phyloP scores from a whole-genome alignment of 2,888 invertebrate genomes.

The Alviniconcha strummeri region DNA sequence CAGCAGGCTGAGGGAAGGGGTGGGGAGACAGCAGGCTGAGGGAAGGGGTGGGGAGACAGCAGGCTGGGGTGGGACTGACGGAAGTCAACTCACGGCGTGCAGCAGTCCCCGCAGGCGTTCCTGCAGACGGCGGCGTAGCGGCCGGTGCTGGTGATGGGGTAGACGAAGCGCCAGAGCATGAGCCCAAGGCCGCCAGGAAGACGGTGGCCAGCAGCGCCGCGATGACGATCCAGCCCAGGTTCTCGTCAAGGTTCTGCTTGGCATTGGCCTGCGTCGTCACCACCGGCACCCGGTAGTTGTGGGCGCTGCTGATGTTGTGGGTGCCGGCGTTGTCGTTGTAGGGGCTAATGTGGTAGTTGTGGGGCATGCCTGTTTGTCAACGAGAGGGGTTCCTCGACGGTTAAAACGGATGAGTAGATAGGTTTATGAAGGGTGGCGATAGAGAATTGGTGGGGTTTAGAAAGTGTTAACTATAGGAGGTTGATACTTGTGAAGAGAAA shows the following conservation, averaged over 20 bases:
- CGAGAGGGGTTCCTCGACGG: too few species aligned
- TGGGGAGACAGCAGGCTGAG: too few species aligned
- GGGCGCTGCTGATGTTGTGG: background rate
- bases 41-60: background rate
- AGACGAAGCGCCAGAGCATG: slow-evolving; percentile 21
- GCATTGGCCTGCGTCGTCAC: background rate
- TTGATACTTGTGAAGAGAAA: too few species aligned
- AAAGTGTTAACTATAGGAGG: too few species aligned
- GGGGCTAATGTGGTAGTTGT: background rate
- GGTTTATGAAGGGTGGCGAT: too few species aligned
- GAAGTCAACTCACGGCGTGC: slow-evolving; percentile 16
- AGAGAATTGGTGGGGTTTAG: too few species aligned
- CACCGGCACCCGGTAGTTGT: background rate
- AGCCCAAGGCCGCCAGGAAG: slow-evolving; percentile 9
- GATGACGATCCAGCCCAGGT: slow-evolving; percentile 32
- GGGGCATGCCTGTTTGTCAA: slow-evolving; percentile 2
- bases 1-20: too few species aligned
- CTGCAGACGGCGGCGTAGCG: background rate
- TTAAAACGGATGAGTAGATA: background rate
- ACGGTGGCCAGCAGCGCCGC: slow-evolving; percentile 25
- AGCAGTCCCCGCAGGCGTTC: slow-evolving; percentile 13
- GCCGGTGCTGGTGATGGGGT: background rate
- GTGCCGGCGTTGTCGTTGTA: background rate
- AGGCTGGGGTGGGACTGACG: background rate
- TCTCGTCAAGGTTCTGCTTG: background rate